Conservation (phyloP, 2,888 invertebrate species). For the Chymomyza fuscimana region DNA sequence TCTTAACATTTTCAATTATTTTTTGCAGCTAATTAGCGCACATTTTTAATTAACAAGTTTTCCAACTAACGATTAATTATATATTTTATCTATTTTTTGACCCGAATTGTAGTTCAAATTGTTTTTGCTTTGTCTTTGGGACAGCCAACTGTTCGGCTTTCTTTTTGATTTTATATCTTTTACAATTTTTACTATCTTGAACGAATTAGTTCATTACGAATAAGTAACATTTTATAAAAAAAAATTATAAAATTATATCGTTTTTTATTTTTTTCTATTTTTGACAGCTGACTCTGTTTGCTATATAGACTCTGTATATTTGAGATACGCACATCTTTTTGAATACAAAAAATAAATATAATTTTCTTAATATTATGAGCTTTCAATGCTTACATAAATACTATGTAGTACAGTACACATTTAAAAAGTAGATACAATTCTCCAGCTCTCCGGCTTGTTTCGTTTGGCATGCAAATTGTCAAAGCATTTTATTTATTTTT, state of each 20-base stretch:
- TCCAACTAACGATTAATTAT: constrained; percentile 3
- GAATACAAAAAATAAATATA: no score
- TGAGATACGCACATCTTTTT: no score
- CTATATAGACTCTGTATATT: no score
- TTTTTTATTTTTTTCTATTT: no score
- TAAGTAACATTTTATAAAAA: no score
- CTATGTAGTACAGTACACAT: background rate
- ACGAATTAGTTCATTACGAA: no score
- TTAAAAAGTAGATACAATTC: constrained; percentile 38
- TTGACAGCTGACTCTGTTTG: no score
- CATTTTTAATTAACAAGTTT: constrained; percentile 54
- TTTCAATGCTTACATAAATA: no score
- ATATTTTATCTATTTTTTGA: constrained; percentile 12
- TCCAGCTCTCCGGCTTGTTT: constrained; percentile 20
- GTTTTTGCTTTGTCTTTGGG: constrained; percentile 22
- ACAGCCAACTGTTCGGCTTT: constrained; percentile 3
- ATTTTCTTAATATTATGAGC: no score
- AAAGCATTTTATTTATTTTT: constrained; percentile 40
- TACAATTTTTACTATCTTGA: background rate
- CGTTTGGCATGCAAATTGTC: constrained; percentile 68
- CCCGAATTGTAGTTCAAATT: constrained; percentile 16
- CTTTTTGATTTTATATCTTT: constrained; percentile 6
- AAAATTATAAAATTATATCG: no score
- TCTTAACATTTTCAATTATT: constrained; percentile 3
- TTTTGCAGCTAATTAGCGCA: constrained; percentile 36